phyloP scores from a whole-genome alignment of 2,888 invertebrate species.

The Leptarthrus brevirostris region DNA sequence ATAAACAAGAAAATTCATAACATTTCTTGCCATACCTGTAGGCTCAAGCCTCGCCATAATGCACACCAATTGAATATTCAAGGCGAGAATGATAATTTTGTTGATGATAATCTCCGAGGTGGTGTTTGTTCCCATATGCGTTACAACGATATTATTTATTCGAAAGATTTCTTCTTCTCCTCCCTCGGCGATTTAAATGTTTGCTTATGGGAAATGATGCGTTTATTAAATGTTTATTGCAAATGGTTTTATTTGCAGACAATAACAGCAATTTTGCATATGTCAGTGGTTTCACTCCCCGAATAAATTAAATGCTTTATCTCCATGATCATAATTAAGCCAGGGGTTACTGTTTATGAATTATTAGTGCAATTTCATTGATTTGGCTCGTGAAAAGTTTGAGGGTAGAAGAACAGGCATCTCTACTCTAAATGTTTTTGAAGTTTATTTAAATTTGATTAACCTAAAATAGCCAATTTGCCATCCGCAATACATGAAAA shows the following conservation, averaged over 20 bases:
- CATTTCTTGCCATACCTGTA: neutral
- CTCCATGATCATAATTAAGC: slow-evolving; percentile 21
- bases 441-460: slow-evolving; percentile 32
- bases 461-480: slow-evolving; percentile 16
- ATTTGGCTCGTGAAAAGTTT: too few species aligned
- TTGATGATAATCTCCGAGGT: slow-evolving; percentile 24
- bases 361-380: slow-evolving; percentile 6
- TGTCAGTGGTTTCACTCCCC: slow-evolving; percentile 2
- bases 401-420: too few species aligned
- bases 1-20: neutral
- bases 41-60: too few species aligned
- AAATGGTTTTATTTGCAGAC: slow-evolving; percentile 16
- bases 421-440: slow-evolving; percentile 27
- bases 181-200: neutral
- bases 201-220: neutral
- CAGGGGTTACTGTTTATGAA: neutral
- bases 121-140: neutral
- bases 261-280: slow-evolving; percentile 23
- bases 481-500: slow-evolving; percentile 15
- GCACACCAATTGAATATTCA: slow-evolving; percentile 31
- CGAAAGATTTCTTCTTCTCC: neutral
- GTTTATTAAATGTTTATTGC: slow-evolving; percentile 13
- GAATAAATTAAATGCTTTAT: slow-evolving; percentile 30
- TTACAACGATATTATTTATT: neutral
- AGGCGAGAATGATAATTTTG: slow-evolving; percentile 26